phyloP scores from a whole-genome alignment of 35 echinoderm and acorn worm genomes.

The Ophiothrix spiculata region DNA sequence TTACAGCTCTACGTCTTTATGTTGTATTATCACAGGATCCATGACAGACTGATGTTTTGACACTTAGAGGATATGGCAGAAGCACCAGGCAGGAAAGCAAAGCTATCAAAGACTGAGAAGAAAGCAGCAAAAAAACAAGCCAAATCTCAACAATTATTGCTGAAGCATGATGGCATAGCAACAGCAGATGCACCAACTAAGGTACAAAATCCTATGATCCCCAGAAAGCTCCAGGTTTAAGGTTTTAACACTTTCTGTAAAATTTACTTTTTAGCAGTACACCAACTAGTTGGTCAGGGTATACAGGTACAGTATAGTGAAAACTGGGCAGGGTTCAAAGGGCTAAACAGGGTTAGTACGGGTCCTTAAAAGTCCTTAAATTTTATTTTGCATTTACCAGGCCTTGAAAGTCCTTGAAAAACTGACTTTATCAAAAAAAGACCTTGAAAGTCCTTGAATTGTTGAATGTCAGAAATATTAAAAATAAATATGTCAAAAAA shows the following conservation, averaged over 20 bases:
- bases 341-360: background rate
- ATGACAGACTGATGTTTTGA: too few species aligned
- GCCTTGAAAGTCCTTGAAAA: too few species aligned
- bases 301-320: background rate
- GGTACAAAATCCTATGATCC: slow-evolving; percentile 18
- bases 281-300: background rate
- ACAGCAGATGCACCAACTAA: slow-evolving; percentile 29
- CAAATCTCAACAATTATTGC: slow-evolving; percentile 35
- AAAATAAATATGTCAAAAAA: too few species aligned
- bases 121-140: slow-evolving; percentile 49
- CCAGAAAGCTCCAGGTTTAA: background rate
- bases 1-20: too few species aligned
- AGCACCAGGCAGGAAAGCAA: background rate
- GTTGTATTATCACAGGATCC: too few species aligned
- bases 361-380: background rate
- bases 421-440: too few species aligned
- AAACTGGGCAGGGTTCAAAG: background rate
- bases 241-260: background rate
- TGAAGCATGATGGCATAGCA: slow-evolving; percentile 45
- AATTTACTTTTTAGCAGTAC: background rate
- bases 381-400: background rate
- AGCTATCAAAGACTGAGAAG: slow-evolving; percentile 50
- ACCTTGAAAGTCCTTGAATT: too few species aligned
- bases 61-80: too few species aligned
- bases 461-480: too few species aligned